Evolutionary conservation across 2,797 vertebrate species (phyloP).

Genomic region (Dendrocincla fuliginosa): DNA sequence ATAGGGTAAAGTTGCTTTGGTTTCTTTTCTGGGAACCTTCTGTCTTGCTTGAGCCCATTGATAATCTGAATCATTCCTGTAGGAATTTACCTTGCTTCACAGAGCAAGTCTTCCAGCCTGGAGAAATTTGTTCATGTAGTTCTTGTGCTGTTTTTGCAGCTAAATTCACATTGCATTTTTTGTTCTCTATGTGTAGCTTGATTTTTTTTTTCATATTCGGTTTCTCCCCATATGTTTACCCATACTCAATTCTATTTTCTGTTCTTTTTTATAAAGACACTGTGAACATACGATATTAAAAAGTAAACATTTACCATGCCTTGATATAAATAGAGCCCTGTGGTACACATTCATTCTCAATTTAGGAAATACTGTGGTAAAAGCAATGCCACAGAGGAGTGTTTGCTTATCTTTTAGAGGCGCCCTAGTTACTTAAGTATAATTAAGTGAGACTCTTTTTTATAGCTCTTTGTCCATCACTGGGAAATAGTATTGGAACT

Average conservation of each 20-base stretch:
- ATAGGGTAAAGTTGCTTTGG: neutral
- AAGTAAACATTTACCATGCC: constrained; percentile 5
- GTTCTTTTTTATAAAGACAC: neutral
- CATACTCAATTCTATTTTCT: neutral
- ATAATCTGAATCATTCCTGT: neutral
- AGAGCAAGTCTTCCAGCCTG: neutral
- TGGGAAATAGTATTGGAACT: neutral
- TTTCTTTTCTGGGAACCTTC: neutral
- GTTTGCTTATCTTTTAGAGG: constrained; percentile 43
- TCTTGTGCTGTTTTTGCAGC: neutral
- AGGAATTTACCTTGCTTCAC: neutral
- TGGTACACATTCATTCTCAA: constrained; percentile 2
- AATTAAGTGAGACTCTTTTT: constrained; percentile 27
- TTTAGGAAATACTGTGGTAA: constrained; percentile 34
- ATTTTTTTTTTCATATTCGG: neutral
- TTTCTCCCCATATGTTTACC: neutral
- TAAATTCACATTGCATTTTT: neutral
- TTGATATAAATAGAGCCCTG: constrained; percentile 2
- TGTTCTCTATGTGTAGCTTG: neutral
- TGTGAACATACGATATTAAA: neutral
- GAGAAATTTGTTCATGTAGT: neutral
- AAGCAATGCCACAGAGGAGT: constrained; percentile 1
- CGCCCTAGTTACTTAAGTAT: constrained; percentile 18
- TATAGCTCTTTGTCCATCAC: neutral
- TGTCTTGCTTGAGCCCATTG: neutral